phyloP scores from a whole-genome alignment of 2,797 vertebrate species.

The Mycteria americana region DNA sequence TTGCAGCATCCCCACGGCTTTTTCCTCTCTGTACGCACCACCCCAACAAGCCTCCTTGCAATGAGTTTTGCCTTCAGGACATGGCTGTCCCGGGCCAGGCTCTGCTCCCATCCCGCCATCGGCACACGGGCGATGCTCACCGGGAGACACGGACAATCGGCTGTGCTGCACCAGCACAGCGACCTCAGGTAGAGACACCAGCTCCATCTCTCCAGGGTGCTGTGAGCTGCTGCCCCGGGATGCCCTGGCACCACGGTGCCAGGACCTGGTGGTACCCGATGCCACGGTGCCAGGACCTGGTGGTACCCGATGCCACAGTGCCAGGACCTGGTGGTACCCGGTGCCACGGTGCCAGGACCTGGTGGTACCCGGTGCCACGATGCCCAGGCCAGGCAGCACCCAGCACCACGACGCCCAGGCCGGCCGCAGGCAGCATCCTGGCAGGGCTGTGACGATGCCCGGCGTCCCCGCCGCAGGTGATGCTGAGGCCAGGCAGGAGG shows the following conservation, averaged over 20 bases:
- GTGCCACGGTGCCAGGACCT: background rate
- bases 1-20: background rate
- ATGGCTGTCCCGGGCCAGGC: rapidly evolving
- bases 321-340: too few species aligned
- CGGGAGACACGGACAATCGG: background rate
- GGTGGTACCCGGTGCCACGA: background rate
- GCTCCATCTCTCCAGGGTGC: background rate
- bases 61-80: background rate
- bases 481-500: rapidly evolving
- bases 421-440: background rate
- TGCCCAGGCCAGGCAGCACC: background rate
- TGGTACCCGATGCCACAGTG: background rate
- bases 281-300: background rate
- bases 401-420: too few species aligned
- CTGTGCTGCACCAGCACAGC: rapidly evolving
- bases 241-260: background rate
- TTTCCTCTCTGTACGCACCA: background rate
- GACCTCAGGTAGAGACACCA: rapidly evolving
- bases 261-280: background rate
- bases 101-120: rapidly evolving
- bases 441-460: background rate
- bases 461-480: background rate
- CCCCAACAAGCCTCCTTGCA: too few species aligned
- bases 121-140: rapidly evolving
- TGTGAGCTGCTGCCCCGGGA: background rate